phyloP scores from a whole-genome alignment of 2,888 invertebrate genomes.

The Salpingus planirostris region DNA sequence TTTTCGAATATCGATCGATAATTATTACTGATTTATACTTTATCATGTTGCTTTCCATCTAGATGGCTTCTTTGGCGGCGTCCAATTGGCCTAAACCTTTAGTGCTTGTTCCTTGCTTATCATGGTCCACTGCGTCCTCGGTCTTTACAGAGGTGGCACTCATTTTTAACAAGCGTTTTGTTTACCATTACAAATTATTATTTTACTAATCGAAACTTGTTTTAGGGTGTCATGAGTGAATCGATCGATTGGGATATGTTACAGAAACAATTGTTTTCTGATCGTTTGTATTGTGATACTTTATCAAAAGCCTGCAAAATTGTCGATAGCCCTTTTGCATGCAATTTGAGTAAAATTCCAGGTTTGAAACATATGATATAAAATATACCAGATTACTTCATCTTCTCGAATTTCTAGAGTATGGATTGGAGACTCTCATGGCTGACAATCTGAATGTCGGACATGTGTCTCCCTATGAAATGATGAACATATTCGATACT shows the following conservation, averaged over 20 bases:
- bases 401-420: constrained; percentile 19
- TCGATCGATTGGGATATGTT: constrained; percentile 91
- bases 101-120: constrained; percentile 88
- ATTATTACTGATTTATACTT: too few species aligned
- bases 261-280: constrained; percentile 77
- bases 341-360: constrained; percentile 29
- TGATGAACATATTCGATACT: constrained; percentile 22
- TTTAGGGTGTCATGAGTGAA: constrained; percentile 88
- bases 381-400: too few species aligned
- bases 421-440: constrained; percentile 13
- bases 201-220: too few species aligned
- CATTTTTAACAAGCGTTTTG: constrained; percentile 4
- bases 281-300: constrained; percentile 71
- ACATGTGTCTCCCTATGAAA: constrained; percentile 34
- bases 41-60: constrained; percentile 22
- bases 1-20: too few species aligned
- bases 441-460: constrained; percentile 17
- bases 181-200: too few species aligned
- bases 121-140: constrained; percentile 94
- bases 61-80: constrained; percentile 98
- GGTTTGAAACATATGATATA: constrained; percentile 21
- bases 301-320: constrained; percentile 81
- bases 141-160: constrained; percentile 77
- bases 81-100: constrained; percentile 93
- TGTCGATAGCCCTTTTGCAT: constrained; percentile 52